Evolutionary conservation across 1,140 invertebrate genomes (phyloP).

Genomic region (Elysia chlorotica): DNA sequence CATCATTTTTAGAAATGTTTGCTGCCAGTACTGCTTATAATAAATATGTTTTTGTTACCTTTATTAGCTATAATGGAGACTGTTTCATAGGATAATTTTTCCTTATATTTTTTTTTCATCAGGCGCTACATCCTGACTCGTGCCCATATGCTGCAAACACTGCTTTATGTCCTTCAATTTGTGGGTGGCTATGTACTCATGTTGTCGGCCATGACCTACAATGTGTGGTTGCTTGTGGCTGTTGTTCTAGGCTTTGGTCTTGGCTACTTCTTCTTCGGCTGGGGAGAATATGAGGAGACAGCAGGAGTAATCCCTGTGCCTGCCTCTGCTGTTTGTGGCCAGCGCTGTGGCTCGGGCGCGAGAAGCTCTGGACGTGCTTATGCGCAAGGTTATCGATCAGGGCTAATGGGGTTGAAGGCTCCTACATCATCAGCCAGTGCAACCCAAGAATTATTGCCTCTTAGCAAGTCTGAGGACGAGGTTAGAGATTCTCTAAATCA

Average conservation of each 20-base stretch:
- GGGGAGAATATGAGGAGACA: constrained; percentile 33
- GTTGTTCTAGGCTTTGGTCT: constrained; percentile 44
- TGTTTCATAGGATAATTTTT: too few species aligned
- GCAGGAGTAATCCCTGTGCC: background rate
- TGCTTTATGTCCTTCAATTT: constrained; percentile 52
- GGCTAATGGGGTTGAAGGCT: background rate
- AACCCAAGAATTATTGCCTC: constrained; percentile 8
- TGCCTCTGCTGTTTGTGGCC: too few species aligned
- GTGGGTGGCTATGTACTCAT: constrained; percentile 52
- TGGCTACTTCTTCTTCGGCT: constrained; percentile 56
- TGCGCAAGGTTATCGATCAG: background rate
- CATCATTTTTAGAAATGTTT: too few species aligned
- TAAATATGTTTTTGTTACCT: too few species aligned
- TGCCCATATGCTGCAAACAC: constrained; percentile 49
- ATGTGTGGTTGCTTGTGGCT: constrained; percentile 50
- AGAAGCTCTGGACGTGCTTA: background rate
- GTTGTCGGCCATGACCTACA: constrained; percentile 58
- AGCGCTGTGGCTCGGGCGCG: too few species aligned
- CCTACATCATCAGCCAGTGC: constrained; percentile 2
- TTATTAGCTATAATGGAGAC: too few species aligned
- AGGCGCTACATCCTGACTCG: constrained; percentile 45
- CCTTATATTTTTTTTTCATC: constrained; percentile 19
- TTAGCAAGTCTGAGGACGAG: constrained; percentile 7
- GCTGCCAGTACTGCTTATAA: too few species aligned
- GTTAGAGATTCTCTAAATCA: background rate